Base-by-base conservation (phyloP, 1,140 invertebrate genomes). In the Trachymyrmex cornetzi region DNA sequence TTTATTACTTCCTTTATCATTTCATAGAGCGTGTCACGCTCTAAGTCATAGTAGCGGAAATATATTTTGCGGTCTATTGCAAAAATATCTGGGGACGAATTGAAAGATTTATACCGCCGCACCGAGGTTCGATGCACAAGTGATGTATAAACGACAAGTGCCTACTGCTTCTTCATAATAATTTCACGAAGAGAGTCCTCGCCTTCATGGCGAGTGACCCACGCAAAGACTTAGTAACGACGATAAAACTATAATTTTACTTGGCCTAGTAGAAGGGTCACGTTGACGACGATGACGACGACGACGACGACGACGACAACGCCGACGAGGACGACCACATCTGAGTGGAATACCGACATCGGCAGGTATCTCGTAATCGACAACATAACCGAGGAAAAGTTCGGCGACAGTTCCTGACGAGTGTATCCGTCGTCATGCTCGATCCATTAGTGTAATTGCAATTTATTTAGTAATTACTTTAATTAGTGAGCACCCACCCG, bases 401-500 rank as follows among this genome's bases (percentile, higher is more conserved):
- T 90, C 89, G 89, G 90, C 89, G 89, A 90, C 89, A 90, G 89
- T 90, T 90, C 77, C 89, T 85, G 89, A 90, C 69, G 89, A 90
- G 81, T 90, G 89, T 90, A 90, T 90, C 86, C 89, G 89, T 90
- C 89, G 87, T 88, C 89, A 89, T 90, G 90, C 92, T 91, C 86
- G 91, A 89, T 92, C 94, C 95, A 95, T 95, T 95, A 95, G 92
- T 93, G 93, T 95, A 94, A 95, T 95, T 95, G 94, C 93, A 95
- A 94, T 95, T 95, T 95, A 95, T 95, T 95, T 94, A 94, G 94
- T 95, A 95, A 95, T 95, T 95, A 95, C 94, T 95, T 95, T 94
- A 95, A 95, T 95, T 95, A 95, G 94, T 92, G 91, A 94, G 92
- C 92, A 94, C 87, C 90, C 90, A 90, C 77, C 82, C 85, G 86